phyloP scores from a whole-genome alignment of 2,888 invertebrate genomes.

The Oligia strigilis region DNA sequence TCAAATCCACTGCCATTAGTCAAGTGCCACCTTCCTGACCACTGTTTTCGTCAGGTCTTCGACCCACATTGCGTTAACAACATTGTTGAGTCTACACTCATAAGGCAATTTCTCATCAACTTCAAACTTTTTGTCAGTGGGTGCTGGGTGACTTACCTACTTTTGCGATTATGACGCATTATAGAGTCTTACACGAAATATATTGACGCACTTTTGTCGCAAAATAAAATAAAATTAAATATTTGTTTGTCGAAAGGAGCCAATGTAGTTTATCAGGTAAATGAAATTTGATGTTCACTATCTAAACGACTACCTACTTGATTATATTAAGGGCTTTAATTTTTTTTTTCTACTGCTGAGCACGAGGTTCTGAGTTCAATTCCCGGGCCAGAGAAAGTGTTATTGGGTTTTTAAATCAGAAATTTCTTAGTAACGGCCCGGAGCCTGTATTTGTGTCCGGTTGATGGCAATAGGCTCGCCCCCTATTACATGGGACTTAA shows the following conservation, averaged over 20 bases:
- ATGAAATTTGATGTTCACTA: background rate
- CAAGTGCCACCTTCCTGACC: background rate
- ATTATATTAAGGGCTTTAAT: background rate
- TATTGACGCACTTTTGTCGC: background rate
- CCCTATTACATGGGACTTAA: too few species aligned
- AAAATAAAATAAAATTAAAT: background rate
- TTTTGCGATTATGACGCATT: background rate
- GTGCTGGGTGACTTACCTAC: slow-evolving; percentile 9
- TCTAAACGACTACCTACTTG: background rate
- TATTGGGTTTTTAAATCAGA: too few species aligned
- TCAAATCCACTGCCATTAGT: background rate
- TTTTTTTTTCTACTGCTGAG: too few species aligned
- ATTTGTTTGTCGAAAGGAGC: background rate
- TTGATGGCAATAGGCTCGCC: too few species aligned
- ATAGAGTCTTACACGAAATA: background rate
- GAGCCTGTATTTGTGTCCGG: too few species aligned
- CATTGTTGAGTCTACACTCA: background rate
- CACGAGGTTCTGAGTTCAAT: too few species aligned
- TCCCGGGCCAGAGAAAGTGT: too few species aligned
- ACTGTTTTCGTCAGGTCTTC: slow-evolving; percentile 30
- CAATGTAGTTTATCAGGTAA: background rate
- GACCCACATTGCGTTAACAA: slow-evolving; percentile 24
- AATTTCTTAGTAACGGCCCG: too few species aligned
- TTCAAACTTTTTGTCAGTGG: slow-evolving; percentile 12
- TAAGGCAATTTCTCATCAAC: slow-evolving; percentile 33